These are phyloP conservation scores for Tridacna gigas DNA, from an alignment of 2,888 invertebrate genomes.

Conservation along the genomic window DNA sequence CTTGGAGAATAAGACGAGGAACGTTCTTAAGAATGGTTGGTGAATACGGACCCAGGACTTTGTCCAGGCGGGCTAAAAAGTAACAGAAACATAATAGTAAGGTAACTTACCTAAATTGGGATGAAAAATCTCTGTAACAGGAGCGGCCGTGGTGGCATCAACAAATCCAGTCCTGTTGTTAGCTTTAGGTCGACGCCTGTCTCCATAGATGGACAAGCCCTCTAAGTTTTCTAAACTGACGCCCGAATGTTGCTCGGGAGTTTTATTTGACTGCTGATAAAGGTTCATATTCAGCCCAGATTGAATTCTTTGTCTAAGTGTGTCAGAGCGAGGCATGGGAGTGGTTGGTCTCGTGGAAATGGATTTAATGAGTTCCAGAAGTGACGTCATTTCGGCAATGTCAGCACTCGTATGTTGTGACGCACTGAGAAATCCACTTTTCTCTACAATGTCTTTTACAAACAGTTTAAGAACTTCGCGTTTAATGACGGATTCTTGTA, in stretches of 20 bases:
- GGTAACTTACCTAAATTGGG: conserved; percentile 3
- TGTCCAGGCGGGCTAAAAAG: too few relatives aligned
- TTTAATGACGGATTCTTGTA: conserved; percentile 29
- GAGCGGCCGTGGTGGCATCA: conserved; percentile 1
- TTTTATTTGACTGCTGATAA: conserved; percentile 16
- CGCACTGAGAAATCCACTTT: conserved; percentile 43
- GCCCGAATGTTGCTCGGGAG: background rate
- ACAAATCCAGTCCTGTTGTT: background rate
- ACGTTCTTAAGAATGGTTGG: too few relatives aligned
- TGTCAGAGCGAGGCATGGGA: background rate
- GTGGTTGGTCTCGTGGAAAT: conserved; percentile 13
- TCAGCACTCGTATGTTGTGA: conserved; percentile 15
- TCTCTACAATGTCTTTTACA: conserved; percentile 58
- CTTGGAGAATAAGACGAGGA: too few relatives aligned
- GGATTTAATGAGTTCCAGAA: conserved; percentile 29
- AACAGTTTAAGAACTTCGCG: conserved; percentile 53
- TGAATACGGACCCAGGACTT: too few relatives aligned
- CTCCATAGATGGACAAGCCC: conserved; percentile 36
- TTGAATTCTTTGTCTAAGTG: background rate
- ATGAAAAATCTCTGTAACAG: conserved; percentile 13
- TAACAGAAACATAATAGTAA: too few relatives aligned
- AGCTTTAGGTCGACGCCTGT: background rate
- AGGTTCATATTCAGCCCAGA: conserved; percentile 2
- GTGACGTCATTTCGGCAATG: conserved; percentile 24
- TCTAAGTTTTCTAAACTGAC: conserved; percentile 3